A percentile compares a stretch with the other conserved stretches of the same genome.
Conservation (phyloP, 1,140 invertebrate genomes). For the Cydia pomonella region DNA sequence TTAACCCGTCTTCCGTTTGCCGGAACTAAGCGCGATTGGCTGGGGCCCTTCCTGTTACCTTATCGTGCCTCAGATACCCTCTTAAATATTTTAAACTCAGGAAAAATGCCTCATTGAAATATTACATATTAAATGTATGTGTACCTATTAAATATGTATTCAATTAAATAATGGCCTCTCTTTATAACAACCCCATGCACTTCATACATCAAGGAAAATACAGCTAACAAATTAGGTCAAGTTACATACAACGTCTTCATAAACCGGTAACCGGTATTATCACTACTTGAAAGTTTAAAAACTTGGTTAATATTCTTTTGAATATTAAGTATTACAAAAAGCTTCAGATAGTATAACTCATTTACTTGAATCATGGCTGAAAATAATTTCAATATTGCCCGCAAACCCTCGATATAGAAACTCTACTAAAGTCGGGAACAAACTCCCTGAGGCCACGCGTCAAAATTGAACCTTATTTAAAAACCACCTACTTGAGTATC, state of each 20-base stretch:
- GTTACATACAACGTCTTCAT: not conserved
- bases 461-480: not conserved
- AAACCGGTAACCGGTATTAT: no score
- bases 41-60: not conserved
- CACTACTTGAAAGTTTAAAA: not conserved
- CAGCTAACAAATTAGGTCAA: not conserved
- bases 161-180: no score
- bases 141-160: no score
- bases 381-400: not conserved
- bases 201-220: not conserved
- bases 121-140: no score
- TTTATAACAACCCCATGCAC: no score
- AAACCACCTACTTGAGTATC: conserved; percentile 1
- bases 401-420: not conserved
- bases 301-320: not conserved
- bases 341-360: not conserved
- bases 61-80: conserved; percentile 3
- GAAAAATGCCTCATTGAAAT: no score
- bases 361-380: conserved; percentile 3
- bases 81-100: not conserved
- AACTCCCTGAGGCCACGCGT: conserved; percentile 5
- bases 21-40: not conserved
- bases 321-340: not conserved
- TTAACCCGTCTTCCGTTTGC: conserved; percentile 11
- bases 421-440: conserved; percentile 6